These are phyloP conservation scores for Lathamus discolor DNA, from an alignment of 2,113 vertebrate genomes.

Conservation along the genomic window DNA sequence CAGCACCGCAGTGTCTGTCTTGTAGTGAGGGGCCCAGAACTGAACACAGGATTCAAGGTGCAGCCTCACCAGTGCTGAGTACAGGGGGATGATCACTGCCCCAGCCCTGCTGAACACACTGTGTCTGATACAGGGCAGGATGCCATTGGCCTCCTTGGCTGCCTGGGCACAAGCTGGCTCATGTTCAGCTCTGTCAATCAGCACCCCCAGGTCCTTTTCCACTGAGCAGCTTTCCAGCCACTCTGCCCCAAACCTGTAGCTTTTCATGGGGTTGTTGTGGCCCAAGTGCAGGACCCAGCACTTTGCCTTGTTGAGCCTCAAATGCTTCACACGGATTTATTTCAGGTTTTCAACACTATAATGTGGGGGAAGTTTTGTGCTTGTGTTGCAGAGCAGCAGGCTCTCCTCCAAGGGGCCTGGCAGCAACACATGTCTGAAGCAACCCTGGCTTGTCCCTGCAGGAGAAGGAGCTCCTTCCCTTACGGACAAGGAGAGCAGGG, in stretches of 20 bases:
- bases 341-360: neutral
- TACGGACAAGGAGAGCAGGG: neutral
- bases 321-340: neutral
- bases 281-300: neutral
- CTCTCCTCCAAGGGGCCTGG: neutral
- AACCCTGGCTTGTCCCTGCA: accelerated
- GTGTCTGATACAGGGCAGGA: neutral
- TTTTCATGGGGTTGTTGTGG: neutral
- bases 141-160: neutral
- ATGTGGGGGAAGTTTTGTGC: accelerated
- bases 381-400: neutral
- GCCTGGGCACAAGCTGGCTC: neutral
- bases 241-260: neutral
- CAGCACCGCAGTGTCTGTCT: neutral
- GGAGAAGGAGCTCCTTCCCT: neutral
- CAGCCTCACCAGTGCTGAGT: neutral
- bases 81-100: neutral
- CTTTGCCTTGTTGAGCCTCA: neutral
- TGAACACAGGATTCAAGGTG: neutral
- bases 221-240: neutral
- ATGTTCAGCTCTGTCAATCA: neutral
- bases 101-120: neutral
- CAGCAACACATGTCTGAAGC: neutral
- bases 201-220: neutral
- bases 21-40: neutral